Conservation (phyloP, 64 coral and sea anemone genomes). For the Porites lutea region DNA sequence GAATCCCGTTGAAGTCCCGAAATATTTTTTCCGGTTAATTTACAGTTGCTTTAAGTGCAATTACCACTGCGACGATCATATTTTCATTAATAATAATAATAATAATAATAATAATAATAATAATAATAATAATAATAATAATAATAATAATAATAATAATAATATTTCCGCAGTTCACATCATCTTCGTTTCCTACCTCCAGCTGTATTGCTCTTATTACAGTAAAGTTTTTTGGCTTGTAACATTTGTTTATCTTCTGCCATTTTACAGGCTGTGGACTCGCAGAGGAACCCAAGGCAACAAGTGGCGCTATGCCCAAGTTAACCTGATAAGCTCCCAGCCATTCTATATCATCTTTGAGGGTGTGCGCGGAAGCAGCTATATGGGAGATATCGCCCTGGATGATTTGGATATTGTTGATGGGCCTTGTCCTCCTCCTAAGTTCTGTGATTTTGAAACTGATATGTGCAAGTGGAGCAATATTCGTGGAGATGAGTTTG, state of each 20-base stretch:
- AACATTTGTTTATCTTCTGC: neutral
- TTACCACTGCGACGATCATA: no score
- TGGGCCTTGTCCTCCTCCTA: conserved; percentile 77
- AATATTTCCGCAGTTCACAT: no score
- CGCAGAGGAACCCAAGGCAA: conserved; percentile 89
- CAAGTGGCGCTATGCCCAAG: conserved; percentile 89
- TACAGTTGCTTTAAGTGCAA: no score
- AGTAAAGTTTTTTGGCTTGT: no score
- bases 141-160: no score
- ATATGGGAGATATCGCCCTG: conserved; percentile 82
- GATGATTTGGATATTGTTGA: conserved; percentile 87
- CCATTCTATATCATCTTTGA: conserved; percentile 85
- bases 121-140: no score
- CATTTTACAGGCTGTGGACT: conserved; percentile 71
- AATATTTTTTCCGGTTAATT: no score
- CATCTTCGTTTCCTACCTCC: neutral
- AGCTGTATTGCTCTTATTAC: neutral
- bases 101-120: no score
- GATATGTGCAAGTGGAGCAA: conserved; percentile 76
- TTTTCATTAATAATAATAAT: no score
- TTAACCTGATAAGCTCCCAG: conserved; percentile 77
- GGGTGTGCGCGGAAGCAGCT: conserved; percentile 80
- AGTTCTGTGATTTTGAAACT: conserved; percentile 86
- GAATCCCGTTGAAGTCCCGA: no score
- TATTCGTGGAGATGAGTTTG: conserved; percentile 77